Conservation (phyloP, 2,888 invertebrate species). For the Myopa tessellatipennis region DNA sequence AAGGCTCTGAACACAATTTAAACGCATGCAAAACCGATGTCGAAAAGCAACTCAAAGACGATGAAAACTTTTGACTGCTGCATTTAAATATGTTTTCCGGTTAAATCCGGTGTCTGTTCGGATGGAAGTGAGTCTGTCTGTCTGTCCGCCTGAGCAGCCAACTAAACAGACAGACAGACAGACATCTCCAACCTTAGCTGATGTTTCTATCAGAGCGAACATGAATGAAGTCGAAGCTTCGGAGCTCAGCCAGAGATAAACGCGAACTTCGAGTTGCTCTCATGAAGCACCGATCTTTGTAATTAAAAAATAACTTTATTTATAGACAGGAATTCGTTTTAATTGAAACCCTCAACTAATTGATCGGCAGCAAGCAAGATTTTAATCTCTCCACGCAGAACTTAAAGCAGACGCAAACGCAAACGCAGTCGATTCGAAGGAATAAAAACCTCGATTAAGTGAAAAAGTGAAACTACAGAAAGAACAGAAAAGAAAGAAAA, state of each 20-base stretch:
- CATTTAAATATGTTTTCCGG: neutral
- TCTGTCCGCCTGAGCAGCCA: conserved; percentile 8
- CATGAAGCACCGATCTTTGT: too few relatives aligned
- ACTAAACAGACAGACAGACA: neutral
- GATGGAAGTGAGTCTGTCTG: neutral
- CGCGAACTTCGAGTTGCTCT: too few relatives aligned
- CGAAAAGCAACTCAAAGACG: conserved; percentile 47
- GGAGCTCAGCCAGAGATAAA: neutral
- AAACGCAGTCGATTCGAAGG: neutral
- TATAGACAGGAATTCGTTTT: conserved; percentile 11
- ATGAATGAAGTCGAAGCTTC: conserved; percentile 18
- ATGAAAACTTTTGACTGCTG: conserved; percentile 17
- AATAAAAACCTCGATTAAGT: neutral
- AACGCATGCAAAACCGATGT: conserved; percentile 66
- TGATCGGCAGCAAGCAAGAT: conserved; percentile 65
- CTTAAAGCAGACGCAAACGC: conserved; percentile 2
- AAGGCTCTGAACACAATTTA: conserved; percentile 64
- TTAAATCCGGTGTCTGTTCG: neutral
- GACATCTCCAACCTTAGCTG: neutral
- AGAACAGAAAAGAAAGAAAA: conserved; percentile 19
- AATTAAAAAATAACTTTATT: conserved; percentile 24
- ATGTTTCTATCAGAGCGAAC: conserved; percentile 29
- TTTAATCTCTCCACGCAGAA: conserved; percentile 55
- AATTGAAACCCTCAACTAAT: conserved; percentile 55
- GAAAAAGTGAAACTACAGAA: too few relatives aligned